Conservation (phyloP, 2,888 invertebrate genomes). For the Ecdyonurus torrentis region DNA sequence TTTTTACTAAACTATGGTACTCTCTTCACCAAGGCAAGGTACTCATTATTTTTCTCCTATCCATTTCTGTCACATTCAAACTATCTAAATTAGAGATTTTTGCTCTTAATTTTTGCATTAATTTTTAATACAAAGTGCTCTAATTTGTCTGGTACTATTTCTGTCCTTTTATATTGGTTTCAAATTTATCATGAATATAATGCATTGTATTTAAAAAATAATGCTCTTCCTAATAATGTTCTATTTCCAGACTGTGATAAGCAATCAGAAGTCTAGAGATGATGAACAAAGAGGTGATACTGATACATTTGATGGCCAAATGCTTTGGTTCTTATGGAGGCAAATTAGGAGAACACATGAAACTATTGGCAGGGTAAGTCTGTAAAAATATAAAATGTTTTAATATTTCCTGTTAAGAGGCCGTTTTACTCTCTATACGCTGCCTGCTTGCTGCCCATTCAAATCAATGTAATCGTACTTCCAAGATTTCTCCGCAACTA, state of each 20-base stretch:
- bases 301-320: conserved; percentile 30
- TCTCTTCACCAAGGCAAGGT: too few species aligned
- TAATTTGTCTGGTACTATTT: too few species aligned
- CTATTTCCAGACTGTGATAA: conserved; percentile 19
- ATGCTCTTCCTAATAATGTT: too few species aligned
- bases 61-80: not conserved
- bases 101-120: too few species aligned
- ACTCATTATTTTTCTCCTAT: not conserved
- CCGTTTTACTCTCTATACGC: too few species aligned
- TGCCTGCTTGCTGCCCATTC: too few species aligned
- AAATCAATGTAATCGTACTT: too few species aligned
- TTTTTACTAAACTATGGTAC: not conserved
- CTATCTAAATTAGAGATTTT: not conserved
- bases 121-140: too few species aligned
- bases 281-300: conserved; percentile 25
- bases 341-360: conserved; percentile 28
- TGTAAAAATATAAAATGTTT: conserved; percentile 7
- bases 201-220: too few species aligned
- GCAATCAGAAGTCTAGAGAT: conserved; percentile 26
- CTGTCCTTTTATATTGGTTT: too few species aligned
- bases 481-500: too few species aligned
- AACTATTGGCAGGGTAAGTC: conserved; percentile 12
- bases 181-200: too few species aligned
- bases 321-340: conserved; percentile 34
- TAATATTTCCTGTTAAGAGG: not conserved